Base-by-base conservation (phyloP, 2,797 vertebrate genomes). In the Hafferia zeledoni region DNA sequence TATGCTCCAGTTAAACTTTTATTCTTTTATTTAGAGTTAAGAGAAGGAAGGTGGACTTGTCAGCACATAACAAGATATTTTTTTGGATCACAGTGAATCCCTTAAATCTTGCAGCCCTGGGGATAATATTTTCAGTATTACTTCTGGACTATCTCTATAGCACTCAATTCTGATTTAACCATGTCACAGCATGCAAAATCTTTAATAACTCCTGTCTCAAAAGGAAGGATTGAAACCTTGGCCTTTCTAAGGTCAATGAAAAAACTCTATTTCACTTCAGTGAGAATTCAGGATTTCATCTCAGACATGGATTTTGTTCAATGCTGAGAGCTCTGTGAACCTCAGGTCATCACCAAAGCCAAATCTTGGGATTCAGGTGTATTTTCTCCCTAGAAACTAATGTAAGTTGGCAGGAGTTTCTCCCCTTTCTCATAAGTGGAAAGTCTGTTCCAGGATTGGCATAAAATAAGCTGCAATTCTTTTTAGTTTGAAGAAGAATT, bases 231-330 rank as follows among this genome's bases (percentile, higher is more conserved):
- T 70, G 83, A 94, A 90, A 79, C 53, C 31, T 64, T 79, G 37
- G 30, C 56, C 92, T 92, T 86, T 83, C 63, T 82, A 69, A 84
- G 10, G 9, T 76, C 59, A 77, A 6, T 19, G 24, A 60, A 78
- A 83, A 89, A 87, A 37, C 23, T 55, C 67, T 43, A 59, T 95
- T 91, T 91, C 85, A 33, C 74, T 93, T 94, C 76, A 96, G 47
- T 57, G 18, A 79, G 37, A 88, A 93, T 70, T 67, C 59, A 89
- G 37, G 52, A 89, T 90, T 94, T 93, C 63, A 90, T 70, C 67
- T 90, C 47, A 79, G 33, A 74, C 22, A n/a, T 39, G 27, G 72
- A 79, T 20, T 28, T 57, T 79, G 41, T 43, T 91, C 59, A 64
- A 18, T 41, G 71, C 35, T 27, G 64, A 83, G 44, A 77, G 64